Conservation (phyloP, 1,140 invertebrate species). For the Eupeodes corollae region DNA sequence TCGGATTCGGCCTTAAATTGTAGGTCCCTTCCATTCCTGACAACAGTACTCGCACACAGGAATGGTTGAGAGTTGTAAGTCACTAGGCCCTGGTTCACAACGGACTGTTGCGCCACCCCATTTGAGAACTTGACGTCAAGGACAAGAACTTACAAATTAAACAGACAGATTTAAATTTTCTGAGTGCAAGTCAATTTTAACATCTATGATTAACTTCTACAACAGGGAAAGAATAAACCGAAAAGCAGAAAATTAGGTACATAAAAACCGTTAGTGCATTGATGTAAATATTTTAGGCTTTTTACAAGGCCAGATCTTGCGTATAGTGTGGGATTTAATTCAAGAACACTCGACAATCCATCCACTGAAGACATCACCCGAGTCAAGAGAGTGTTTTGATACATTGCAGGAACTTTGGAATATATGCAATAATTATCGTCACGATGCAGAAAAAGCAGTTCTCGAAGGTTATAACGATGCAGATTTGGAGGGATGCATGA, state of each 20-base stretch:
- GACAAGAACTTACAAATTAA: constrained; percentile 24
- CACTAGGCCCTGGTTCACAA: no score
- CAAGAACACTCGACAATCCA: constrained; percentile 32
- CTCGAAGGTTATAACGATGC: constrained; percentile 30
- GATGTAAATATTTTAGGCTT: constrained; percentile 27
- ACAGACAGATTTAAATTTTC: constrained; percentile 23
- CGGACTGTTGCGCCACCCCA: no score
- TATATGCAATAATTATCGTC: constrained; percentile 23
- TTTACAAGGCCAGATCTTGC: constrained; percentile 36
- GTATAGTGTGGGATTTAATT: constrained; percentile 26
- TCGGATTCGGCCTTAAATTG: no score
- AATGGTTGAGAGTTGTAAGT: no score
- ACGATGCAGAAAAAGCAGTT: constrained; percentile 2
- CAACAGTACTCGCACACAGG: no score
- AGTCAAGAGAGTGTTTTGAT: constrained; percentile 27
- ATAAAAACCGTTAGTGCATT: constrained; percentile 34
- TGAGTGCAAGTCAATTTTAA: constrained; percentile 29
- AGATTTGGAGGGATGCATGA: constrained; percentile 24
- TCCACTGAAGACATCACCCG: constrained; percentile 18
- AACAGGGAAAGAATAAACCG: constrained; percentile 5
- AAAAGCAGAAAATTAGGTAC: constrained; percentile 22
- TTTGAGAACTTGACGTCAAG: constrained; percentile 24
- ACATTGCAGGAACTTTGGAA: no score
- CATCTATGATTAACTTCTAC: no score
- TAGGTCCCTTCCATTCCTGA: no score